Evolutionary conservation across 2,888 invertebrate genomes (phyloP), one percentile per base, ranked within the genome.

Genomic region (Flexamia atlantica): DNA sequence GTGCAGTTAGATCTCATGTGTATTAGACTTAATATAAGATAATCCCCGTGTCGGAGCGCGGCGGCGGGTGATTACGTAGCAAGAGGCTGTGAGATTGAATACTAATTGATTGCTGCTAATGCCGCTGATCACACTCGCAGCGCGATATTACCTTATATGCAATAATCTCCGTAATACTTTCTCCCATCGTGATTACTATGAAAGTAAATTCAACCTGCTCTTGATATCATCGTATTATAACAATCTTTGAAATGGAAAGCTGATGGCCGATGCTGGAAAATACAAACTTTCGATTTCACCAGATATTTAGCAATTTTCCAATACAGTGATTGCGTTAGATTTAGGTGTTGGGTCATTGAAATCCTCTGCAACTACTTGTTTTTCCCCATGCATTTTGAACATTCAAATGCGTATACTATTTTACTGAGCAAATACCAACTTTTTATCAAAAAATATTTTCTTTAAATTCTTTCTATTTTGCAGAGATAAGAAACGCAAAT

Each of bases 201-300:
- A 70, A 40, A 70, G 70, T 70, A 40, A 70, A 70, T 36, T 40
- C 40, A 40, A 32, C 9, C 40, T 23, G 70, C n/a, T 70, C 70
- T 70, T 70, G 36, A 70, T 70, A 70, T 70, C 40, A 40, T 70
- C 40, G 25, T 70, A 40, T 23, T 70, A 40, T 36, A 36, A 36
- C 40, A 36, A 70, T 70, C 64, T 64, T 64, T 40, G 70, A 70
- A 70, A 40, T n/a, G 32, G 70, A 70, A 70, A 70, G 70, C 30
- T 70, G 70, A 70, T 70, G 10, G 40, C 20, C 23, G 68, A 57
- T 40, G 70, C 5, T 23, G 30, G 68, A 17, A 14, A 70, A 40
- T n/a, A 12, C 20, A 68, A 70, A 70, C 70, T 40, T 30, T 64
- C 64, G 28, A 30, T 64, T 64, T 64, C 64, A 64, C 64, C 20